Evolutionary conservation across 2,888 invertebrate genomes (phyloP).

Genomic region (Epistrophe grossulariae): DNA sequence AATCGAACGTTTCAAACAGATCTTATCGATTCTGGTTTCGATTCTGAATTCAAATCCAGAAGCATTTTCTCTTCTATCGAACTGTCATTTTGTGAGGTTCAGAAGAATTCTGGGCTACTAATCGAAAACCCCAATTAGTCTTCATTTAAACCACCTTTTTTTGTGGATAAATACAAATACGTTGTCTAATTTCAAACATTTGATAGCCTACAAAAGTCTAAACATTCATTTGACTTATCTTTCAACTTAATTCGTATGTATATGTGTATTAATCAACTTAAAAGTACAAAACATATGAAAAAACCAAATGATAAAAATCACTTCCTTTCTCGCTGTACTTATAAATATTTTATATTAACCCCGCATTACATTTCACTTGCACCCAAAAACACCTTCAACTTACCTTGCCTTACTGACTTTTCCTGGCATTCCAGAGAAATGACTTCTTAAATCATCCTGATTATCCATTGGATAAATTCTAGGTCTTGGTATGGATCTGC

Average conservation of each 20-base stretch:
- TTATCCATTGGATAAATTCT: constrained; percentile 91
- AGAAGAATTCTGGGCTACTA: too few relatives aligned
- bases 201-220: not conserved
- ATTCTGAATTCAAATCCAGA: too few relatives aligned
- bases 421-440: constrained; percentile 89
- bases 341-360: not conserved
- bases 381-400: constrained; percentile 72
- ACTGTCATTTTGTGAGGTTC: too few relatives aligned
- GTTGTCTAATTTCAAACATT: not conserved
- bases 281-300: constrained; percentile 68
- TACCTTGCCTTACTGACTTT: constrained; percentile 84
- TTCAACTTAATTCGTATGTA: not conserved
- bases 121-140: too few relatives aligned
- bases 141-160: too few relatives aligned
- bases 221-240: constrained; percentile 33
- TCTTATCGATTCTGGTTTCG: too few relatives aligned
- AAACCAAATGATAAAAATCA: constrained; percentile 63
- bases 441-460: constrained; percentile 91
- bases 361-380: not conserved
- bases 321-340: constrained; percentile 30
- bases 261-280: constrained; percentile 72
- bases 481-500: constrained; percentile 94
- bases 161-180: too few relatives aligned
- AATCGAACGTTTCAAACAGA: too few relatives aligned
- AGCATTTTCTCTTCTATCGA: too few relatives aligned